Conservation (phyloP, 2,888 invertebrate species). For the Deroplatys truncata region DNA sequence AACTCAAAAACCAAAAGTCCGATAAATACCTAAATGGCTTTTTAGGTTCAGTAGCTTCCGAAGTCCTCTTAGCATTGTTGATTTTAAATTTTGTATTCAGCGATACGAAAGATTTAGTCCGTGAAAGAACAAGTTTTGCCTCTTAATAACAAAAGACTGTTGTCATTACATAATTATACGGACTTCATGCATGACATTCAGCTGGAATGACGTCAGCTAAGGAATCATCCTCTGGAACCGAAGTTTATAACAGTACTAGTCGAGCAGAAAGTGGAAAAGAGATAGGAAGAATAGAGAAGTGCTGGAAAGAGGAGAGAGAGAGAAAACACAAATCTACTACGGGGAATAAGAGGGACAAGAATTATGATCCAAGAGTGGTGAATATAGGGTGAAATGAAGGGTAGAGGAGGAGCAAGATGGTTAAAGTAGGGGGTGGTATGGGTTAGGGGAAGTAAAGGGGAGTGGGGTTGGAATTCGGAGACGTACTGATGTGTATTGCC, state of each 20-base stretch:
- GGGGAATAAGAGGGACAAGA: neutral
- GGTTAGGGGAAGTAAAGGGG: neutral
- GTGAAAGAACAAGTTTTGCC: too few relatives aligned
- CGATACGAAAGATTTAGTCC: too few relatives aligned
- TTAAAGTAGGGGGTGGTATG: conserved; percentile 1
- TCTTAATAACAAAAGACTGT: neutral
- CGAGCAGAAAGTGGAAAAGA: conserved; percentile 7
- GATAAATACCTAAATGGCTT: too few relatives aligned
- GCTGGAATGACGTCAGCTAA: neutral
- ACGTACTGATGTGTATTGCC: conserved; percentile 3
- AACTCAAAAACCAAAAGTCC: too few relatives aligned
- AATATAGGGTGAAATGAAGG: conserved; percentile 7
- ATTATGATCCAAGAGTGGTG: conserved; percentile 13
- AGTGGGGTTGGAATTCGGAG: neutral
- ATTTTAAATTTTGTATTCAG: too few relatives aligned
- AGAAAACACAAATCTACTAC: neutral
- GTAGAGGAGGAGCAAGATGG: conserved; percentile 9
- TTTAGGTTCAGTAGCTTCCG: too few relatives aligned
- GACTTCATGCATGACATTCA: neutral
- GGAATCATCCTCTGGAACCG: neutral
- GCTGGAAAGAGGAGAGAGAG: neutral
- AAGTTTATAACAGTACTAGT: neutral
- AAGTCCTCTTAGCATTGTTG: too few relatives aligned
- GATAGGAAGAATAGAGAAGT: neutral
- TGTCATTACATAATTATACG: neutral